phyloP scores from a whole-genome alignment of 2,113 vertebrate species.

The Lagenorhynchus albirostris region DNA sequence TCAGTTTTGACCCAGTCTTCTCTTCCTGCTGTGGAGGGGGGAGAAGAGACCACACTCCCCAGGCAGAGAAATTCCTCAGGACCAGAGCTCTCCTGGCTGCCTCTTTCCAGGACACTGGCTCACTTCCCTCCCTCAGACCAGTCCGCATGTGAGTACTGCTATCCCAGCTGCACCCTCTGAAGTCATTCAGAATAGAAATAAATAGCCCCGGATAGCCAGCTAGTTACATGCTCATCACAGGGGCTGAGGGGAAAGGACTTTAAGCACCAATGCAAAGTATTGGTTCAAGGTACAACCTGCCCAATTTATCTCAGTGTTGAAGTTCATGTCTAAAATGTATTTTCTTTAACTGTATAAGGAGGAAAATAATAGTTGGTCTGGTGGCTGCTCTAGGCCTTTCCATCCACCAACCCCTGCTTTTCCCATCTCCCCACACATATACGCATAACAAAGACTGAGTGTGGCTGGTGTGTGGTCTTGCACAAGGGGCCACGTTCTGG shows the following conservation, averaged over 20 bases:
- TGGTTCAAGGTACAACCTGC: neutral
- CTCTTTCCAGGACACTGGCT: neutral
- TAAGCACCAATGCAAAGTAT: neutral
- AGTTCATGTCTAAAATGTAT: neutral
- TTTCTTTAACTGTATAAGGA: neutral
- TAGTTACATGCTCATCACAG: neutral
- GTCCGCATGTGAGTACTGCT: neutral
- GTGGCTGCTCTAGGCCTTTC: neutral
- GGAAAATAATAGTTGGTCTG: neutral
- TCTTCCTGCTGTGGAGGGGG: neutral
- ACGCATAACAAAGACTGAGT: neutral
- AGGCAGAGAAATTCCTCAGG: neutral
- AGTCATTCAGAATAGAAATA: neutral
- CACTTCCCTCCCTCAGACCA: neutral
- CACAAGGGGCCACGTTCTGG: neutral
- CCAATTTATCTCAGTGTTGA: neutral
- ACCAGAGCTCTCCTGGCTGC: neutral
- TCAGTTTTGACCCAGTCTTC: neutral
- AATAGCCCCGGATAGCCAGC: neutral
- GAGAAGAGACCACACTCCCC: neutral
- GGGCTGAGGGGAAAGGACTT: neutral
- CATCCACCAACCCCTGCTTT: neutral
- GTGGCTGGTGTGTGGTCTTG: neutral
- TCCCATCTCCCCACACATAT: rapidly evolving
- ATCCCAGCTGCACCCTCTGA: neutral